Percentiles rank a stretch among this genome's conserved stretches.
phyloP scores from a whole-genome alignment of 2,797 vertebrate genomes.

The Poecile montanus region DNA sequence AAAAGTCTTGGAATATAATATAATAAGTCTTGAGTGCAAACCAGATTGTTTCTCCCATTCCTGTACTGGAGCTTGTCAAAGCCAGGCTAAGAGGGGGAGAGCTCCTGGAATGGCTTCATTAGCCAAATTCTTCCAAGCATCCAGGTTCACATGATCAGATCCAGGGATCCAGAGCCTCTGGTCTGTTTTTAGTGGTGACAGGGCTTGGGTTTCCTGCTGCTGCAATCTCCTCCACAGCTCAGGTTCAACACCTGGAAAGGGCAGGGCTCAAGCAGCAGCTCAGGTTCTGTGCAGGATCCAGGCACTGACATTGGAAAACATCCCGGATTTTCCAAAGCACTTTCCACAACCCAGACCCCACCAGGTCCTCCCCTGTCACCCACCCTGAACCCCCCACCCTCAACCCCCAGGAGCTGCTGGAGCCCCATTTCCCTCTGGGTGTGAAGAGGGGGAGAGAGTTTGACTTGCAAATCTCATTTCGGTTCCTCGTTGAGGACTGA shows the following conservation, averaged over 20 bases:
- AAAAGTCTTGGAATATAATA: not conserved
- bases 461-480: constrained; percentile 43
- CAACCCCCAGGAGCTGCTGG: not conserved
- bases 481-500: not conserved
- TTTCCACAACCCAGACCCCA: not conserved
- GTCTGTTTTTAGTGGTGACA: not conserved
- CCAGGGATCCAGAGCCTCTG: not conserved
- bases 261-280: not conserved
- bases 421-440: not conserved
- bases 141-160: not conserved
- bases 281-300: not conserved
- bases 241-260: not conserved
- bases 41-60: not conserved
- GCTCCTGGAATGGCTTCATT: not conserved
- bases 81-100: not conserved
- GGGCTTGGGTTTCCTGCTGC: not conserved
- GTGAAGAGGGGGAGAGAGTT: not conserved
- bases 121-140: too few relatives aligned
- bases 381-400: not conserved
- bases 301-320: not conserved
- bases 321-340: not conserved
- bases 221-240: not conserved
- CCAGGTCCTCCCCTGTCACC: not conserved
- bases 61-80: not conserved
- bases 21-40: not conserved